phyloP scores from a whole-genome alignment of 1,140 invertebrate genomes.

The Aphelenchoides besseyi region DNA sequence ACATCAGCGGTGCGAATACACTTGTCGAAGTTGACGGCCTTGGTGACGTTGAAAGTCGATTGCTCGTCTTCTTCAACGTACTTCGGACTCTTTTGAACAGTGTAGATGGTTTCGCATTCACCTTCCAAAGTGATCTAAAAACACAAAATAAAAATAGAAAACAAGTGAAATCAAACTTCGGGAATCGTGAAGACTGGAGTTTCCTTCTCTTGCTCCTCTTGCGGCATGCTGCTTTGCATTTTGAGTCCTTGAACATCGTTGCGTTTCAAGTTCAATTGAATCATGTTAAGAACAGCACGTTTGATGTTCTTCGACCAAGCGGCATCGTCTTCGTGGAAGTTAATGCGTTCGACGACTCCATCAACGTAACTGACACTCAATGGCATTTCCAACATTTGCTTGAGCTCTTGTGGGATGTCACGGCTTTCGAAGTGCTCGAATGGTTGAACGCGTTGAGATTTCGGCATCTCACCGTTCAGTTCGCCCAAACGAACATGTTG shows the following conservation, averaged over 20 bases:
- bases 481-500: not conserved
- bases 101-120: conserved; percentile 25
- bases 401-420: not conserved
- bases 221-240: not conserved
- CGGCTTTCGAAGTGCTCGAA: not conserved
- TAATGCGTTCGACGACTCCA: conserved; percentile 31
- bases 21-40: conserved; percentile 54
- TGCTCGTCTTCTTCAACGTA: not conserved
- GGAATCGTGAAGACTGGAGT: not conserved
- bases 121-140: conserved; percentile 28
- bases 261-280: conserved; percentile 59
- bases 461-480: not conserved
- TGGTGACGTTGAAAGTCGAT: conserved; percentile 49
- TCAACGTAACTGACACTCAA: conserved; percentile 3
- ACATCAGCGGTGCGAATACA: conserved; percentile 48
- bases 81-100: not conserved
- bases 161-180: not conserved
- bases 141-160: not conserved
- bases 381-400: not conserved
- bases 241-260: too few relatives aligned
- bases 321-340: conserved; percentile 42
- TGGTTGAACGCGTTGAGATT: too few relatives aligned
- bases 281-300: conserved; percentile 57
- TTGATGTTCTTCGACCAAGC: too few relatives aligned
- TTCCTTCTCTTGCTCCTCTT: not conserved